phyloP scores from a whole-genome alignment of 2,888 invertebrate species.

The Cosmopolites sordidus region DNA sequence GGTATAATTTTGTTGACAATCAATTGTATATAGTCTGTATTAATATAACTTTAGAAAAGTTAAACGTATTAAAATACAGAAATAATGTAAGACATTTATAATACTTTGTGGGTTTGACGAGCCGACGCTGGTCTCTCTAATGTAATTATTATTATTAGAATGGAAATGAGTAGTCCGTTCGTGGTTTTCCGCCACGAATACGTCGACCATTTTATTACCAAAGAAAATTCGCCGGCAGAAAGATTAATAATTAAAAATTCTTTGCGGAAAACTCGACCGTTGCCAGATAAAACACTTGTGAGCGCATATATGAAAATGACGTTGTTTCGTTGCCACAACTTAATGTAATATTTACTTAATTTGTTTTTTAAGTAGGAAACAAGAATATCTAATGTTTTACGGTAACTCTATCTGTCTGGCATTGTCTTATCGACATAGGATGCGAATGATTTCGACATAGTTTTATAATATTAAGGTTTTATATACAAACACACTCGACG shows the following conservation, averaged over 20 bases:
- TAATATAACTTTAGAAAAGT: too few relatives aligned
- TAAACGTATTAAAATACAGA: too few relatives aligned
- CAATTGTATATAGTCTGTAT: too few relatives aligned
- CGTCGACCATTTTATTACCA: constrained; percentile 29
- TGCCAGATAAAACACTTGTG: constrained; percentile 21
- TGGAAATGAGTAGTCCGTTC: constrained; percentile 11
- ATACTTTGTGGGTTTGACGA: too few relatives aligned
- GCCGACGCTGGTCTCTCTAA: constrained; percentile 10
- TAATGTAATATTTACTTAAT: constrained; percentile 25
- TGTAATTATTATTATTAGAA: constrained; percentile 21
- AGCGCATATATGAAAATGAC: constrained; percentile 16
- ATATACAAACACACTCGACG: too few relatives aligned
- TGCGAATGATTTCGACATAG: too few relatives aligned
- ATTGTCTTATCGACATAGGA: too few relatives aligned
- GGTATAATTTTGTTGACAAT: too few relatives aligned
- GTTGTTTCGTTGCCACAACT: constrained; percentile 22
- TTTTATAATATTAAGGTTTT: too few relatives aligned
- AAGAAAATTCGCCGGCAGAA: constrained; percentile 27
- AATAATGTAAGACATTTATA: too few relatives aligned
- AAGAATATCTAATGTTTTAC: too few relatives aligned
- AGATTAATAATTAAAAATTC: constrained; percentile 33
- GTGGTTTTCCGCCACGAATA: constrained; percentile 16
- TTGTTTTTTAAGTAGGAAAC: constrained; percentile 23
- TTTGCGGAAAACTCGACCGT: constrained; percentile 26
- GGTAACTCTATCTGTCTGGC: too few relatives aligned